Evolutionary conservation across 2,888 invertebrate genomes (phyloP), one percentile per base, ranked within the genome.

Genomic region (Sarcophaga carnaria): DNA sequence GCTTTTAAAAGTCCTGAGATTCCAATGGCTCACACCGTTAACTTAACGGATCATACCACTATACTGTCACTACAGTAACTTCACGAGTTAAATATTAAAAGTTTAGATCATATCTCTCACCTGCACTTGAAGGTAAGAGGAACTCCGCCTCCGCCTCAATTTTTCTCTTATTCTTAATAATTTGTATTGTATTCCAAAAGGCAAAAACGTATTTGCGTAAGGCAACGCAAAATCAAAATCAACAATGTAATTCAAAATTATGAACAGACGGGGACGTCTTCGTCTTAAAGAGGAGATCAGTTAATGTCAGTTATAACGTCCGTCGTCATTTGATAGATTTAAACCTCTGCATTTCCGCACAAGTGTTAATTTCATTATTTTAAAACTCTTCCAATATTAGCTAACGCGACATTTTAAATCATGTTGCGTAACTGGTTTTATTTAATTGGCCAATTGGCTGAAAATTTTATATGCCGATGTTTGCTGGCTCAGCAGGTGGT

Each of bases 1-100:
- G 79, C 79, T 70, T 79, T 79, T 22, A 79, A 45, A 62, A 79
- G 79, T 25, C 70, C 62, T 8, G 79, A 79, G 22, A 70, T 69
- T 17, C 79, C 62, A n/a, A 47, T 70, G 5, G 79, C 79, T n/a
- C 79, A 79, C 45, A 60, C 62, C 12, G 63, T 79, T 5, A 79
- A 79, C 22, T 45, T 79, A 45, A 69, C 78, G 1, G 69, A 78
- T 14, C 78, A 69, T 69, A 69, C 45, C 10, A 6, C 69, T 60
- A 59, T 78, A 3, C 45, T 78, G n/a, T 78, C 69, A 54, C 69
- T 69, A 0, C 78, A 25, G 20, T 69, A 69, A 17, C 67, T 78
- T 67, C 54, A 78, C 17, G 78, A 69, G 12, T 69, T 78, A 20
- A 54, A 69, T 78, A 69, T 69, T 14, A 37, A 78, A 11, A 78